Evolutionary conservation across 2,797 vertebrate genomes (phyloP), one percentile per base, ranked within the genome.

Genomic region (Rhodeus uyekii): DNA sequence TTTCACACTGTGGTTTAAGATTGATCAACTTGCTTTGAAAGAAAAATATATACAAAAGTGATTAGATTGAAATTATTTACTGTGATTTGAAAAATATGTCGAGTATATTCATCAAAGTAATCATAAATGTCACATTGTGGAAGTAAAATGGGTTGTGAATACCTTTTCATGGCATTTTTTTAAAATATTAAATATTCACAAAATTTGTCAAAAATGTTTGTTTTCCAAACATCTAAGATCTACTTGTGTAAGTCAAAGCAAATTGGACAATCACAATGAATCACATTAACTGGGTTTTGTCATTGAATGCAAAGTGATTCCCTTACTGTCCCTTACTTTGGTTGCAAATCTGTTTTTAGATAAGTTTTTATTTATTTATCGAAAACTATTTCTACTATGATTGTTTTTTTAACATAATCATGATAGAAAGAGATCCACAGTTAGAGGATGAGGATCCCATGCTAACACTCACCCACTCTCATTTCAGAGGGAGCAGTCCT

Each of bases 401-500:
- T 55, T 44, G 13, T 48, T 61, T 58, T n/a, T 73, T 34, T 68
- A 69, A 44, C 44, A 22, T 32, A 16, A 81, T 73, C 58, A 76
- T 50, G 4, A 61, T 71, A 39, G 6, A n/a, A 60, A 61, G n/a
- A 38, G 39, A 27, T 65, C 50, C 12, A 14, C 34, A 65, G 53
- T 87, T 55, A 65, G 63, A 63, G 38, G 83, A 86, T 91, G 79
- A 86, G 76, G 69, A 81, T 80, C 81, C 88, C 55, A 76, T 89
- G 88, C 92, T 95, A 91, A 94, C 91, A 85, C 87, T 91, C 88
- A 89, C 89, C 87, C 94, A 80, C 87, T 95, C 92, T 95, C 91
- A 93, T 96, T 96, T 94, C 95, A 96, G 96, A 95, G 93, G 91
- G 89, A 92, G 90, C 92, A 94, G 91, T 89, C 91, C 92, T 90